Evolutionary conservation across 2,113 vertebrate genomes (phyloP), one percentile per base, ranked within the genome.

Genomic region (Microcebus griseorufus): DNA sequence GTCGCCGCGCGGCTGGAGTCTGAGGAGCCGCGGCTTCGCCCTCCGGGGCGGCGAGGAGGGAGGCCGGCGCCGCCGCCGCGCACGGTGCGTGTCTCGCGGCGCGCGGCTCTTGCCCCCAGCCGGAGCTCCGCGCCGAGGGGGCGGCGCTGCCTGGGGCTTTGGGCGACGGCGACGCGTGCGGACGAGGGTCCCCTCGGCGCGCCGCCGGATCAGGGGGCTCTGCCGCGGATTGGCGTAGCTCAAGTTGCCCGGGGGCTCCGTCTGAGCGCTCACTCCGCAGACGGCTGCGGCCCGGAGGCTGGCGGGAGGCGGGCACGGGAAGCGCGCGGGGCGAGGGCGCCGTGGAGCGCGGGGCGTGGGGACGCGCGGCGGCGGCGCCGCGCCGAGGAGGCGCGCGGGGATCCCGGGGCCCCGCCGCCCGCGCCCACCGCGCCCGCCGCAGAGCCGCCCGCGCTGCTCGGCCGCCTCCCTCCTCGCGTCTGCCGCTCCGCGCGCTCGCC

Each of bases 381-480:
- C 94, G 96, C 94, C 45, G 78, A 95, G 97, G 96, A 94, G 97
- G 97, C 88, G 97, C 91, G 97, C 96, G 95, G 97, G 96, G 97
- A 98, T 98, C 94, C 98, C 96, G 96, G 93, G 91, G 76, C 96
- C 96, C 97, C 96, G 94, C 96, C 90, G 95, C 96, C 96, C 94
- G 96, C 94, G 97, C 97, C 97, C 97, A 97, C 96, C 97, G 96
- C 97, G 97, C 96, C 97, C 93, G 95, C 96, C 89, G 95, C 97
- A 95, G 79, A 95, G 95, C 94, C 88, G 70, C 92, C 93, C 72
- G 95, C 93, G 72, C 96, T 72, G 81, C 91, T 69, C 37, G 17
- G 89, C 96, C 58, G 65, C 97, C 97, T 92, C 96, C 95, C 80
- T 93, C 85, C 65, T 89, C 62, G 92, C 96, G 93, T 95, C 97